phyloP scores from a whole-genome alignment of 2,113 vertebrate species.

The Ceratotherium simum region DNA sequence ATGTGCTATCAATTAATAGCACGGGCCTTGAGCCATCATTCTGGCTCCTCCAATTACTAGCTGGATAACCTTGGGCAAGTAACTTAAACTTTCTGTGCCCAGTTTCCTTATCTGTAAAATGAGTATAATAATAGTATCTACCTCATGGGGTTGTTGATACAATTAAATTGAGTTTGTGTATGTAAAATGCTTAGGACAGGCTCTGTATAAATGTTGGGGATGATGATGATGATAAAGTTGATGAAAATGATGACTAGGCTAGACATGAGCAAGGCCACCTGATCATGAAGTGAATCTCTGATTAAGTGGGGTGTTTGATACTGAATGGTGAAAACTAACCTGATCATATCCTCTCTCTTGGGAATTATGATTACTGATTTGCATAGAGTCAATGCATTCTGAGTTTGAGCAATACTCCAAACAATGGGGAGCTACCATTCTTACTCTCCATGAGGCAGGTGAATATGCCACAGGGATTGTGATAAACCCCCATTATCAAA shows the following conservation, averaged over 20 bases:
- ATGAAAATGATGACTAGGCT: background rate
- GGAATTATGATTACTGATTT: constrained; percentile 19
- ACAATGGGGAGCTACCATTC: background rate
- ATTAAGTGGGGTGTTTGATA: background rate
- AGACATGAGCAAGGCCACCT: background rate
- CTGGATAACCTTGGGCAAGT: background rate
- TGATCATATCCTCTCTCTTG: background rate
- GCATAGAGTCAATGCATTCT: background rate
- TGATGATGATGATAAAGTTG: background rate
- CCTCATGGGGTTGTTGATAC: background rate
- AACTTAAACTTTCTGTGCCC: background rate
- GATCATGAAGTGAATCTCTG: background rate
- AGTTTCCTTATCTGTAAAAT: background rate
- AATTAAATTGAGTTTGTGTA: background rate
- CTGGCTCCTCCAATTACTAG: background rate
- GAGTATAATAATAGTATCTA: background rate
- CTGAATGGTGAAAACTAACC: background rate
- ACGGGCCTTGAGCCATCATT: background rate
- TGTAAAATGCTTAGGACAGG: background rate
- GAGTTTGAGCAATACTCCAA: background rate
- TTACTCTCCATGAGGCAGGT: background rate
- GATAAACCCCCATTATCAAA: background rate
- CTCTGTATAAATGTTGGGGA: background rate
- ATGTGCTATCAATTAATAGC: background rate
- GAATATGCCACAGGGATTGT: background rate